These are phyloP conservation scores for Nothocercus nigrocapillus DNA, from an alignment of 2,113 vertebrate genomes.

Conservation along the genomic window DNA sequence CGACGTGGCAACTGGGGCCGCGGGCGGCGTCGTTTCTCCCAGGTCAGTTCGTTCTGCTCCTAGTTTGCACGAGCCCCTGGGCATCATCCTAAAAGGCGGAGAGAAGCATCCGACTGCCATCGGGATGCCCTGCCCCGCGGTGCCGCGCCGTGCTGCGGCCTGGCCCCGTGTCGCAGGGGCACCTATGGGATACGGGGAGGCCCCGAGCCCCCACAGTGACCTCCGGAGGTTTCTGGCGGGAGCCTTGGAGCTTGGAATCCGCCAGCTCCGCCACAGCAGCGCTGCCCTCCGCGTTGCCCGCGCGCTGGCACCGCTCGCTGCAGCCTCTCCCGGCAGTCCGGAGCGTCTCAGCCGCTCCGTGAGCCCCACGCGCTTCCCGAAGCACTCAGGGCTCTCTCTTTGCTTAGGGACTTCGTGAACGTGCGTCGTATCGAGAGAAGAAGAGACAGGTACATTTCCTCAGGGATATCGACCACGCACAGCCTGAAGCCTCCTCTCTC, in stretches of 20 bases:
- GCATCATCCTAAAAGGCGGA: accelerated
- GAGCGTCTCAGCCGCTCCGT: background rate
- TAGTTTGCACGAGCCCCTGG: background rate
- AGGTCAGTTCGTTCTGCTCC: constrained; percentile 77
- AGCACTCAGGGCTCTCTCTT: background rate
- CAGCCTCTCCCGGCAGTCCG: background rate
- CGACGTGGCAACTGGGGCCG: constrained; percentile 91
- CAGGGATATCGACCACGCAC: constrained; percentile 90
- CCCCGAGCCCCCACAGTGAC: background rate
- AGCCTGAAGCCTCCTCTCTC: constrained; percentile 83
- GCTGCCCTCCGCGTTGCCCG: background rate
- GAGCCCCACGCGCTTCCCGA: accelerated
- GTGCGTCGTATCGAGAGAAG: constrained; percentile 92
- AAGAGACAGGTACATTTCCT: constrained; percentile 91
- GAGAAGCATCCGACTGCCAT: accelerated
- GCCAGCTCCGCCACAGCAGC: accelerated
- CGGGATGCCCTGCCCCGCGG: background rate
- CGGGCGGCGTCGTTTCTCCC: constrained; percentile 91
- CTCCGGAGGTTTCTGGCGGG: background rate
- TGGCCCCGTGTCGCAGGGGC: accelerated
- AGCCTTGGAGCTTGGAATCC: background rate
- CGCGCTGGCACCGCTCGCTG: background rate
- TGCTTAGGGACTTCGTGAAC: constrained; percentile 92
- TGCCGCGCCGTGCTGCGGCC: background rate
- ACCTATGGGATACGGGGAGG: background rate